phyloP scores from a whole-genome alignment of 2,113 vertebrate genomes.

The Xiphophorus hellerii region DNA sequence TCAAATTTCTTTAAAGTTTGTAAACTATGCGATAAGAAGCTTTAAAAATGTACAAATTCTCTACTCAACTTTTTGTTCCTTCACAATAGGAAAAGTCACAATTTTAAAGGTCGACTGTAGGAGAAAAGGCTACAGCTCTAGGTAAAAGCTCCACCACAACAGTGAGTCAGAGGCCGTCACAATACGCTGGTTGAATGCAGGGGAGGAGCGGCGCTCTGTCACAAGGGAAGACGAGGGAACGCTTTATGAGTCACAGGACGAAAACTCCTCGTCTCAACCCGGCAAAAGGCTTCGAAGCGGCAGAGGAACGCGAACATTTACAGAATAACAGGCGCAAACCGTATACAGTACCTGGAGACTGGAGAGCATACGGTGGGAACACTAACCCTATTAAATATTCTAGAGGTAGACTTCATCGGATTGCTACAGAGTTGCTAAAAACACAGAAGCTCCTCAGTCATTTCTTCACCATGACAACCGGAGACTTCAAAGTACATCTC shows the following conservation, averaged over 20 bases:
- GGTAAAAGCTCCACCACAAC: background rate
- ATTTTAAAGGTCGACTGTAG: no score
- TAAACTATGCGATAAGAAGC: no score
- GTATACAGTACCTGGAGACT: background rate
- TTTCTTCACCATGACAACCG: constrained; percentile 64
- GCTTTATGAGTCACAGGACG: constrained; percentile 48
- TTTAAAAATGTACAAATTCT: no score
- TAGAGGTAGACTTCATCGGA: background rate
- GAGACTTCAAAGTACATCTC: constrained; percentile 21
- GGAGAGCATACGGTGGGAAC: background rate
- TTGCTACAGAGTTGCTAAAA: background rate
- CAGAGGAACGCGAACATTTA: background rate
- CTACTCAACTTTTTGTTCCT: no score
- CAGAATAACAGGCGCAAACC: background rate
- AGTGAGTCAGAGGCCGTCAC: constrained; percentile 46
- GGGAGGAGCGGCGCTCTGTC: constrained; percentile 22
- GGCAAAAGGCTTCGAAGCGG: constrained; percentile 18
- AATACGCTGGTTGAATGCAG: constrained; percentile 36
- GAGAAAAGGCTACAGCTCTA: background rate
- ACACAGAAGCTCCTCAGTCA: background rate
- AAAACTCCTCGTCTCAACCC: constrained; percentile 25
- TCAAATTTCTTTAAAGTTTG: no score
- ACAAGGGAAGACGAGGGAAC: constrained; percentile 31
- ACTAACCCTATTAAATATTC: background rate
- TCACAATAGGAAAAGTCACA: no score